A percentile compares a stretch with the other conserved stretches of the same genome.
These are phyloP conservation scores for Psittacula derbiana DNA, from an alignment of 2,797 vertebrate species.

Conservation along the genomic window DNA sequence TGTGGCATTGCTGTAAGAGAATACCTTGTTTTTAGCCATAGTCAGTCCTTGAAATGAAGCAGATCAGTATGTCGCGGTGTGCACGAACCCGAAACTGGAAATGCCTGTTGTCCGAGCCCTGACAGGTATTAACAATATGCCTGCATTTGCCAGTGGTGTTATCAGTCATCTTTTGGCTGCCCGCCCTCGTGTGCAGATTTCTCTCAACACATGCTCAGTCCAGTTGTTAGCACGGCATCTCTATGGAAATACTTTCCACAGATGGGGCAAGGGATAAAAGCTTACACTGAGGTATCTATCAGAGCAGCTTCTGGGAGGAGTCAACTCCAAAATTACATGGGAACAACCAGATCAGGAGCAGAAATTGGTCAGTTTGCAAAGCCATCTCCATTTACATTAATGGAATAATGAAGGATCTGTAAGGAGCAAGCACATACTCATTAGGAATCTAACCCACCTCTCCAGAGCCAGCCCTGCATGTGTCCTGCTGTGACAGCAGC, in stretches of 20 bases:
- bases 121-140: constrained; percentile 20
- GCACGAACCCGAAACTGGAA: constrained; percentile 56
- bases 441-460: not conserved
- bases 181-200: not conserved
- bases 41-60: not conserved
- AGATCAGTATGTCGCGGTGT: not conserved
- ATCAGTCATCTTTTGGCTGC: constrained; percentile 44
- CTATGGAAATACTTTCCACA: not conserved
- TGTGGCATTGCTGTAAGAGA: not conserved
- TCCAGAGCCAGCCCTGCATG: not conserved
- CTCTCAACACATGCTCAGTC: not conserved
- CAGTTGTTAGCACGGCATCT: not conserved
- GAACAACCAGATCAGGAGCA: not conserved
- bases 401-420: not conserved
- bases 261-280: not conserved
- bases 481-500: not conserved
- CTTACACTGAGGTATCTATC: not conserved
- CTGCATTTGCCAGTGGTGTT: constrained; percentile 30
- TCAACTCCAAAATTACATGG: not conserved
- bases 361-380: not conserved
- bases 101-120: constrained; percentile 57
- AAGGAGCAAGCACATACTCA: not conserved
- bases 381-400: not conserved
- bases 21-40: not conserved
- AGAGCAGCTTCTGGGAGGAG: not conserved